A percentile compares a stretch with the other conserved stretches of the same genome.
phyloP scores from a whole-genome alignment of 2,797 vertebrate species.

The Chromis chromis region DNA sequence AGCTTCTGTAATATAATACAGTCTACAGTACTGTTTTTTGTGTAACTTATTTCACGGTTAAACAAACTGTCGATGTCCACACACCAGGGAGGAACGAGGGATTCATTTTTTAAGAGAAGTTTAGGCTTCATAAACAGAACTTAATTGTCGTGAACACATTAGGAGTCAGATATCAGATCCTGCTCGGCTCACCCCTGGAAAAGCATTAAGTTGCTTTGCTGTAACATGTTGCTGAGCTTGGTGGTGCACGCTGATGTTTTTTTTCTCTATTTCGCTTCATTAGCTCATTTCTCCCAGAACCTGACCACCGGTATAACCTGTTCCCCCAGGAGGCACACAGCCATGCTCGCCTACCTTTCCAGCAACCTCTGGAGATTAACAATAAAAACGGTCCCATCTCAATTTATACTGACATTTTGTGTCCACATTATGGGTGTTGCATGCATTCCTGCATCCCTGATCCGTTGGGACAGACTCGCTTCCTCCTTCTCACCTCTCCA shows the following conservation, averaged over 20 bases:
- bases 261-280: conserved; percentile 16
- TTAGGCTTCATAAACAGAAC: no score
- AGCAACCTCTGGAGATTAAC: conserved; percentile 42
- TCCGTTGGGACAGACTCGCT: conserved; percentile 14
- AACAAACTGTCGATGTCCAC: no score
- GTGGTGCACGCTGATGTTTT: not conserved
- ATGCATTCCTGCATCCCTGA: conserved; percentile 21
- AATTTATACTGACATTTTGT: conserved; percentile 33
- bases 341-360: conserved; percentile 58
- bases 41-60: no score
- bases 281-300: conserved; percentile 13
- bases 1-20: no score
- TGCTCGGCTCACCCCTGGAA: no score
- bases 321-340: conserved; percentile 33
- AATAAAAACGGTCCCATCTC: conserved; percentile 40
- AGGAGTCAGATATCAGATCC: no score
- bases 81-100: no score
- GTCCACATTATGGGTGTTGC: conserved; percentile 27
- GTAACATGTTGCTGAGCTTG: not conserved
- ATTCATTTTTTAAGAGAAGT: no score
- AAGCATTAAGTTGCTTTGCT: not conserved
- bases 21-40: no score
- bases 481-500: not conserved
- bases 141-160: no score
- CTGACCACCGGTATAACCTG: conserved; percentile 24